Percentiles rank a stretch among this genome's conserved stretches.
Evolutionary conservation across 2,797 vertebrate genomes (phyloP).

Genomic region (Alcedo atthis): DNA sequence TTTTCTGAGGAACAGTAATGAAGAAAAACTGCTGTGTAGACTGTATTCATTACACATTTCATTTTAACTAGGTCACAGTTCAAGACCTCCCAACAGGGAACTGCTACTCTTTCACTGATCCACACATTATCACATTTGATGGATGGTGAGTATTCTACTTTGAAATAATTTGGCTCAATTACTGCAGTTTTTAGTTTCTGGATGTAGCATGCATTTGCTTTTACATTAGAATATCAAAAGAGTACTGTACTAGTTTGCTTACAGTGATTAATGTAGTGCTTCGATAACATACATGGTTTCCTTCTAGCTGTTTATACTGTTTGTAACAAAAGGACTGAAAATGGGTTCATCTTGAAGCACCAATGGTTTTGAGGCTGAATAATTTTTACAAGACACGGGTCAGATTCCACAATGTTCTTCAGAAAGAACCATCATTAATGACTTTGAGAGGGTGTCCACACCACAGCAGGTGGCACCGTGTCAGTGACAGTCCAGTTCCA

Average conservation of each 20-base stretch:
- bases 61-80: conserved; percentile 83
- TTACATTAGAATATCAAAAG: conserved; percentile 32
- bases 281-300: background rate
- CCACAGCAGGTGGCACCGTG: rapidly evolving
- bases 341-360: background rate
- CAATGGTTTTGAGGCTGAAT: background rate
- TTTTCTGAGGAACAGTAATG: conserved; percentile 55
- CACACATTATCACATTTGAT: conserved; percentile 84
- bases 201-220: conserved; percentile 29
- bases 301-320: conserved; percentile 3
- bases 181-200: conserved; percentile 31
- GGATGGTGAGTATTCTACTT: conserved; percentile 77
- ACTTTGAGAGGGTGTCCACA: background rate
- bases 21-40: conserved; percentile 57
- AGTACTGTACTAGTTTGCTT: conserved; percentile 9
- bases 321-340: conserved; percentile 40
- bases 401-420: background rate
- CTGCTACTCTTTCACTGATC: conserved; percentile 83
- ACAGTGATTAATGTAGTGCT: conserved; percentile 40
- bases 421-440: background rate
- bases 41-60: conserved; percentile 67
- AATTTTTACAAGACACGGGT: background rate
- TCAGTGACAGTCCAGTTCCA: no score
- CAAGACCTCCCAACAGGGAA: conserved; percentile 79
- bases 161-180: conserved; percentile 51